A percentile compares a stretch with the other conserved stretches of the same genome.
These are phyloP conservation scores for Papilio elwesi DNA, from an alignment of 2,888 invertebrate genomes.

Conservation along the genomic window DNA sequence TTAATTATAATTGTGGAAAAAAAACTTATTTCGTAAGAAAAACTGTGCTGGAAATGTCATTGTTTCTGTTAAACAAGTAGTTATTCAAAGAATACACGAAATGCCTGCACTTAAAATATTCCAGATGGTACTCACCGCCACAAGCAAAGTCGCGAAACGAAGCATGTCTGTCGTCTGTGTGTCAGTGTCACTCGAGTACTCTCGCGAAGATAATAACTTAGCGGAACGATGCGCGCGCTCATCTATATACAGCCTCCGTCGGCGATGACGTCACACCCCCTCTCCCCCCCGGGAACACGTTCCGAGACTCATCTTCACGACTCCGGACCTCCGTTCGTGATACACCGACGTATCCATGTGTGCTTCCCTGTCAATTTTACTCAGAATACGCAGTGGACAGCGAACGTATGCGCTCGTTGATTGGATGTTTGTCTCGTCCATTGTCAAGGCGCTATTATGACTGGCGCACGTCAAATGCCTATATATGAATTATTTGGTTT, in stretches of 20 bases:
- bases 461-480: conserved; percentile 25
- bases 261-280: conserved; percentile 71
- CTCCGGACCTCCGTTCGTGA: conserved; percentile 61
- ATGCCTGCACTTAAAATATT: background rate
- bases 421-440: conserved; percentile 34
- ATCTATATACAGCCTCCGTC: conserved; percentile 78
- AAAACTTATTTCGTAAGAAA: too few relatives aligned
- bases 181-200: conserved; percentile 58
- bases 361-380: conserved; percentile 12
- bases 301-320: conserved; percentile 68
- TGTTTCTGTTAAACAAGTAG: background rate
- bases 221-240: conserved; percentile 62
- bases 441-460: conserved; percentile 25
- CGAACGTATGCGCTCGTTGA: conserved; percentile 17
- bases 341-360: conserved; percentile 56
- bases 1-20: too few relatives aligned
- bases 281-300: conserved; percentile 60
- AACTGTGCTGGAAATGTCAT: too few relatives aligned
- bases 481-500: conserved; percentile 5
- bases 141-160: conserved; percentile 63
- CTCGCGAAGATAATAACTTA: conserved; percentile 64
- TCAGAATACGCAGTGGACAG: conserved; percentile 13
- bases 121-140: conserved; percentile 62
- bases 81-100: background rate
- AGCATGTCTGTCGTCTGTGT: conserved; percentile 56